Evolutionary conservation across 92 coral and sea anemone genomes (phyloP), one percentile per base, ranked within the genome.

Genomic region (Galaxea fascicularis): DNA sequence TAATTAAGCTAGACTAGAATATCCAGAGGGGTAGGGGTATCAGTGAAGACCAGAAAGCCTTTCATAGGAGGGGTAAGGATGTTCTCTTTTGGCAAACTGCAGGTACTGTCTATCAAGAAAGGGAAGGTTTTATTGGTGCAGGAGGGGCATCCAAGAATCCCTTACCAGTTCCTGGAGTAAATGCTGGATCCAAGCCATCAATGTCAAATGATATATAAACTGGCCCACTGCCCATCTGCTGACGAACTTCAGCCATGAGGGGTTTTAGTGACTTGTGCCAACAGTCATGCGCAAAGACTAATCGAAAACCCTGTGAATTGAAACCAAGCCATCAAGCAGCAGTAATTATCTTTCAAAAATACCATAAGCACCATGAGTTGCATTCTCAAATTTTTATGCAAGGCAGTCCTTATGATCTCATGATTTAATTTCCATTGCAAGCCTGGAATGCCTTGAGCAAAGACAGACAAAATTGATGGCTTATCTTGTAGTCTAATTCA

Each of bases 161-260:
- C 87, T 80, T 52, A 91, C 98, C 98, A 82, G 98, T 95, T 26
- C 98, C 97, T 4, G 98, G 98, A 13, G 95, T 92, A 82, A 83
- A 86, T 52, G 98, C 82, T 74, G 98, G 98, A 73, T 95, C 98
- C 41, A 95, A 84, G 16, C 90, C 94, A 88, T 95, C 98, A 71
- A 95, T 93, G 71, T 93, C 97, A 75, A 95, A 93, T 14, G 90
- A 81, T 72, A 95, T 68, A 79, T 91, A 95, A 27, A 93, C 98
- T 5, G 98, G 98, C 10, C 98, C 97, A 82, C 74, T 89, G 4
- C 97, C 97, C 97, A 95, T 93, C 83, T 93, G 98, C 80, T 95
- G 85, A 6, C 94, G 93, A 26, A 95, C 95, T 78, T 95, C 98
- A 31, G 76, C 90, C 98, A 95, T 95, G 25, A 95, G 88, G 10